phyloP scores from a whole-genome alignment of 2,113 vertebrate genomes.

The Marmota monax region DNA sequence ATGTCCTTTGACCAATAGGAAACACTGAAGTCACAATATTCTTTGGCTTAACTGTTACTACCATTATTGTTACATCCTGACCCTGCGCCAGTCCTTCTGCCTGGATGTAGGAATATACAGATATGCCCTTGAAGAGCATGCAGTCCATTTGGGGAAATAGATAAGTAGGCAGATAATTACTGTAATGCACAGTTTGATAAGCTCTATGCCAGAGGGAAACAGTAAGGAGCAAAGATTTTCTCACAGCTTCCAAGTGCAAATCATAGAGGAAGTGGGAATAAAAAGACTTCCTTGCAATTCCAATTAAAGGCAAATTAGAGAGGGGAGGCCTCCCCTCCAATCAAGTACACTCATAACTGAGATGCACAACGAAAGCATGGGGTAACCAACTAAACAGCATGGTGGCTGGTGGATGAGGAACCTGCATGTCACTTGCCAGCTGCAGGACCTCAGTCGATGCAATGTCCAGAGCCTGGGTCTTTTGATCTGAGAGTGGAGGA shows the following conservation, averaged over 20 bases:
- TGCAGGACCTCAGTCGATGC: not conserved
- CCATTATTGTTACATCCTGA: not conserved
- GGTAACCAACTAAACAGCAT: not conserved
- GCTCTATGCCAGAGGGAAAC: not conserved
- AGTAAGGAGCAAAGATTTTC: slow-evolving; percentile 32
- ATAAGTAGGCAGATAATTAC: slow-evolving; percentile 46
- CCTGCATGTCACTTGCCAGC: not conserved
- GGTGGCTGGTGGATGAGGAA: too few relatives aligned
- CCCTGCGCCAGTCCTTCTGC: not conserved
- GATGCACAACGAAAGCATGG: not conserved
- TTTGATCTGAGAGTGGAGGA: not conserved
- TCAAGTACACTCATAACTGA: not conserved
- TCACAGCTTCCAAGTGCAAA: slow-evolving; percentile 13
- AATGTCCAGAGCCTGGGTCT: not conserved
- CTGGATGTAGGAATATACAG: not conserved
- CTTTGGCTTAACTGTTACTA: not conserved
- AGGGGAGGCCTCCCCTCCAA: not conserved
- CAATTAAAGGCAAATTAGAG: slow-evolving; percentile 7
- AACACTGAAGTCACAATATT: not conserved
- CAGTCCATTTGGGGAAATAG: not conserved
- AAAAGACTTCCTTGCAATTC: not conserved
- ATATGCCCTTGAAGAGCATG: not conserved
- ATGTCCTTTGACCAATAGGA: not conserved
- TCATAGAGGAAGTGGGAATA: not conserved
- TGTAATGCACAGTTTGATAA: not conserved